phyloP scores from a whole-genome alignment of 1,140 invertebrate species.

The Procambarus virginalis region DNA sequence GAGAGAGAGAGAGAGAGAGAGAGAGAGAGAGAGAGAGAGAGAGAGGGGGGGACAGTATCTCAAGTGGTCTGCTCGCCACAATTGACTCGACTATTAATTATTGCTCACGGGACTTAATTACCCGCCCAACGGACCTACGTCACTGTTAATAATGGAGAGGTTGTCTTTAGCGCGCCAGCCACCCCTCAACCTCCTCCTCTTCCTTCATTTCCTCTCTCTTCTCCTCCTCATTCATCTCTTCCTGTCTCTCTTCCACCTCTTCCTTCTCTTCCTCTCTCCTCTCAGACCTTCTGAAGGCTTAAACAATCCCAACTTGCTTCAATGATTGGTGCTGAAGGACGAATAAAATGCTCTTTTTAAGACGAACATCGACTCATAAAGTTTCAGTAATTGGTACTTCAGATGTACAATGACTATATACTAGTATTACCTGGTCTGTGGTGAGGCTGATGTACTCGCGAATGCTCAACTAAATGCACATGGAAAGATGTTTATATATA shows the following conservation, averaged over 20 bases:
- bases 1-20: neutral
- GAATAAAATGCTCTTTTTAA: neutral
- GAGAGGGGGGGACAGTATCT: neutral
- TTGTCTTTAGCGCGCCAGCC: no score
- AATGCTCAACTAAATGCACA: no score
- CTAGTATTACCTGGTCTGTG: no score
- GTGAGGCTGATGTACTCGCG: no score
- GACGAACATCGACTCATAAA: neutral
- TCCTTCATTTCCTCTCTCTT: no score
- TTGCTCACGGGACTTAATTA: constrained; percentile 20
- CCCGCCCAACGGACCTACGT: neutral
- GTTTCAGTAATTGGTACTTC: neutral
- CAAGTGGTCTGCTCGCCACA: constrained; percentile 2
- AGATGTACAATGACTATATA: neutral
- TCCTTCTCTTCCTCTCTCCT: neutral
- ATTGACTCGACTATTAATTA: constrained; percentile 29
- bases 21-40: constrained; percentile 11
- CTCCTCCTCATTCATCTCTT: no score
- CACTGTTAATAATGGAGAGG: no score
- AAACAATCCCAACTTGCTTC: neutral
- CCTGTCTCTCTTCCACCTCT: no score
- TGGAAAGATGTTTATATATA: no score
- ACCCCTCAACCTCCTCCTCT: no score
- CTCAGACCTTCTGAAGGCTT: neutral
- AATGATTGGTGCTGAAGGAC: neutral